Conservation (phyloP, 2,113 vertebrate genomes). For the Rhineura floridana region DNA sequence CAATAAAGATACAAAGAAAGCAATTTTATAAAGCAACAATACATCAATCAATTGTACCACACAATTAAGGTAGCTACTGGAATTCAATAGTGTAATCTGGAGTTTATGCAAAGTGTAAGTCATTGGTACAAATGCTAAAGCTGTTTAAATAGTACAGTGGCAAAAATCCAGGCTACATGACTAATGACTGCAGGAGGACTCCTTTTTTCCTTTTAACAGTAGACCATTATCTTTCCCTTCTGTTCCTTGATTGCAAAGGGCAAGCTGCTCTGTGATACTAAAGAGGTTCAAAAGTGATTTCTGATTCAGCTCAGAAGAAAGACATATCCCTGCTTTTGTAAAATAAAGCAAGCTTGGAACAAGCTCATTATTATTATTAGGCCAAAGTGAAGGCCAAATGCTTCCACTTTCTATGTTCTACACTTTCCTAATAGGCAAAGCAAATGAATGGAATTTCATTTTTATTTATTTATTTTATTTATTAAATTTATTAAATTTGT, state of each 20-base stretch:
- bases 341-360: neutral
- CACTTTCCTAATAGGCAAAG: neutral
- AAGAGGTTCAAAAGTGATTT: neutral
- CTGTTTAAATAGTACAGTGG: neutral
- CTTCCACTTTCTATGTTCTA: neutral
- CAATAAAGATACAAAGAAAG: too few species aligned
- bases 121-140: neutral
- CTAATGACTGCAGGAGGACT: neutral
- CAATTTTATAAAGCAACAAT: too few species aligned
- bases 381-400: neutral
- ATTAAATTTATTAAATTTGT: too few species aligned
- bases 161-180: neutral
- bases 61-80: neutral
- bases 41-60: neutral
- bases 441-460: neutral
- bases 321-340: neutral
- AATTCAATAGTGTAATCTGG: neutral
- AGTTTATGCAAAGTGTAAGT: neutral
- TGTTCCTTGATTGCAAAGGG: neutral
- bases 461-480: too few species aligned
- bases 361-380: neutral
- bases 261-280: neutral
- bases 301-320: neutral
- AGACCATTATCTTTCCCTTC: neutral
- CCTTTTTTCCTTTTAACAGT: neutral